Evolutionary conservation across 2,888 invertebrate species (phyloP).

Genomic region (Prenolepis imparis): DNA sequence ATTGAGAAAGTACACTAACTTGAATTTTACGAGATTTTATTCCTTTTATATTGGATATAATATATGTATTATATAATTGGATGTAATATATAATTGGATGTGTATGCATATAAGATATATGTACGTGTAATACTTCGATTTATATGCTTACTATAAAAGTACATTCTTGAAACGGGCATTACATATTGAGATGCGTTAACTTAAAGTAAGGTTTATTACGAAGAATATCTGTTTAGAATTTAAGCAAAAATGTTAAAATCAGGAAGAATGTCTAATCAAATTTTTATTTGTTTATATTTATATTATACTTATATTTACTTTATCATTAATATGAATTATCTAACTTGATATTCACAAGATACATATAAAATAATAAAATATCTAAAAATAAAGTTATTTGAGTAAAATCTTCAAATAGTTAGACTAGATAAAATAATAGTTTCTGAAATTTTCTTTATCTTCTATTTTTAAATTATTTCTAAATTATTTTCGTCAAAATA

Average conservation of each 20-base stretch:
- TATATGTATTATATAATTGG: not conserved
- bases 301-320: too few species aligned
- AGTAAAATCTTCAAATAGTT: not conserved
- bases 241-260: not conserved
- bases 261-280: not conserved
- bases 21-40: conserved; percentile 3
- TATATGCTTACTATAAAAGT: not conserved
- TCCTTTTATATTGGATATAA: not conserved
- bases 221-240: not conserved
- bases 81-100: not conserved
- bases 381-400: not conserved
- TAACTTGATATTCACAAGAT: not conserved
- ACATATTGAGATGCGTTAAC: not conserved
- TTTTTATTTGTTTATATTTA: not conserved
- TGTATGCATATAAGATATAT: not conserved
- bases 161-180: not conserved
- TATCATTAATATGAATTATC: not conserved
- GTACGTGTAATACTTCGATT: not conserved
- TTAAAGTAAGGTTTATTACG: conserved; percentile 6
- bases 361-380: not conserved
- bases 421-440: not conserved
- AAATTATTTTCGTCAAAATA: not conserved
- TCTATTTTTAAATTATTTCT: not conserved
- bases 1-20: not conserved
- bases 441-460: not conserved